Evolutionary conservation across 2,888 invertebrate genomes (phyloP).

Genomic region (Andrena trimmerana): DNA sequence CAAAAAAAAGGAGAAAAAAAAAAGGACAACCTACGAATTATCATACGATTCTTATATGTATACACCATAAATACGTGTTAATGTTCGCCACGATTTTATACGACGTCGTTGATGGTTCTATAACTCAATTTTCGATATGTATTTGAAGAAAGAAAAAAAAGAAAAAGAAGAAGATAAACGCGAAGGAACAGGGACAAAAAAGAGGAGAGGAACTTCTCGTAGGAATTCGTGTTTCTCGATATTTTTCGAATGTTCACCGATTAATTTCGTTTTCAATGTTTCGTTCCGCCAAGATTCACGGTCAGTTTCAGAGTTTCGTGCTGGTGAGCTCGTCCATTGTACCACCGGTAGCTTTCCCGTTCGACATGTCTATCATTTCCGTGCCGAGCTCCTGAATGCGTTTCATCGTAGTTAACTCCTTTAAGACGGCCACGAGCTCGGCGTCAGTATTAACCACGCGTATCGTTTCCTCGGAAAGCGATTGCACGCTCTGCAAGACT

Average conservation of each 20-base stretch:
- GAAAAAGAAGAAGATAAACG: background rate
- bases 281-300: background rate
- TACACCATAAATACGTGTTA: constrained; percentile 51
- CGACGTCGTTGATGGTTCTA: constrained; percentile 51
- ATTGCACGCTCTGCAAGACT: constrained; percentile 74
- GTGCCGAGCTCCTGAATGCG: constrained; percentile 25
- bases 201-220: background rate
- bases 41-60: constrained; percentile 41
- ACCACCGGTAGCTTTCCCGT: constrained; percentile 8
- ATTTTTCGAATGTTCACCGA: background rate
- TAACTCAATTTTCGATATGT: constrained; percentile 42
- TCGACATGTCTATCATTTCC: constrained; percentile 46
- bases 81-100: constrained; percentile 61
- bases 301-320: constrained; percentile 60
- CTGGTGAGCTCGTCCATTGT: constrained; percentile 42
- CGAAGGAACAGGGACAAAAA: background rate
- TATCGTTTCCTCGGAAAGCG: constrained; percentile 69
- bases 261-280: background rate
- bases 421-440: constrained; percentile 72
- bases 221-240: background rate
- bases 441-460: constrained; percentile 72
- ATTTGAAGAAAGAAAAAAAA: constrained; percentile 18
- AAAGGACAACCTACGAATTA: constrained; percentile 40
- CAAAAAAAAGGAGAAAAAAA: constrained; percentile 30
- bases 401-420: constrained; percentile 48